Evolutionary conservation across 2,797 vertebrate species (phyloP).

Genomic region (Scolopax rusticola): DNA sequence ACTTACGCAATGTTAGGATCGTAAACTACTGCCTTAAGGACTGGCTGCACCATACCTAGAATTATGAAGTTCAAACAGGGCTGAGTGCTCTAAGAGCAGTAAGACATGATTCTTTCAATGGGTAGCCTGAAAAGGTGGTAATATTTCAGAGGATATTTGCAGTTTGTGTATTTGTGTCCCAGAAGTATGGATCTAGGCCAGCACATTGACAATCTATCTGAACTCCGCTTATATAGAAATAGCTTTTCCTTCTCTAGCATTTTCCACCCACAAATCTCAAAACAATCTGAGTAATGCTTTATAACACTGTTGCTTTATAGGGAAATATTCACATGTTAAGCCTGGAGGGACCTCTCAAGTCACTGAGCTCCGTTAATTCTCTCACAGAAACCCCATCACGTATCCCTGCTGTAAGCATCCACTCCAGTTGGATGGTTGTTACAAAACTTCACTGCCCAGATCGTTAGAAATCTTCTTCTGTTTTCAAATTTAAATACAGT

Average conservation of each 20-base stretch:
- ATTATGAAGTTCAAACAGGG: not conserved
- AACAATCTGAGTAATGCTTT: not conserved
- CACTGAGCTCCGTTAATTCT: slow-evolving; percentile 18
- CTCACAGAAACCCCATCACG: not conserved
- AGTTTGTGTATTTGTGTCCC: not conserved
- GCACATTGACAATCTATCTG: not conserved
- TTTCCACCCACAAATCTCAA: slow-evolving; percentile 20
- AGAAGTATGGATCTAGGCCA: not conserved
- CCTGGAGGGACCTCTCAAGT: not conserved
- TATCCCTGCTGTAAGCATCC: not conserved
- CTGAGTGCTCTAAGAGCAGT: not conserved
- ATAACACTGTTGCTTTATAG: not conserved
- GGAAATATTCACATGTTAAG: not conserved
- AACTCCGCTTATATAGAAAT: not conserved
- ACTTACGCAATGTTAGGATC: not conserved
- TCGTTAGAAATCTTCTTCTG: not conserved
- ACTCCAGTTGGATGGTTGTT: not conserved
- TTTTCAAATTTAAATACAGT: not conserved
- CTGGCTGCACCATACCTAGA: not conserved
- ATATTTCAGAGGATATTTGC: not conserved
- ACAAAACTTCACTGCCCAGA: not conserved
- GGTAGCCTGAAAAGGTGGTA: not conserved
- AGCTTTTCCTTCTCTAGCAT: not conserved
- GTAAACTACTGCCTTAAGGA: not conserved
- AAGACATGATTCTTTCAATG: not conserved